A percentile compares a stretch with the other conserved stretches of the same genome.
Conservation (phyloP, 2,797 vertebrate species). For the Hemitrygon akajei region DNA sequence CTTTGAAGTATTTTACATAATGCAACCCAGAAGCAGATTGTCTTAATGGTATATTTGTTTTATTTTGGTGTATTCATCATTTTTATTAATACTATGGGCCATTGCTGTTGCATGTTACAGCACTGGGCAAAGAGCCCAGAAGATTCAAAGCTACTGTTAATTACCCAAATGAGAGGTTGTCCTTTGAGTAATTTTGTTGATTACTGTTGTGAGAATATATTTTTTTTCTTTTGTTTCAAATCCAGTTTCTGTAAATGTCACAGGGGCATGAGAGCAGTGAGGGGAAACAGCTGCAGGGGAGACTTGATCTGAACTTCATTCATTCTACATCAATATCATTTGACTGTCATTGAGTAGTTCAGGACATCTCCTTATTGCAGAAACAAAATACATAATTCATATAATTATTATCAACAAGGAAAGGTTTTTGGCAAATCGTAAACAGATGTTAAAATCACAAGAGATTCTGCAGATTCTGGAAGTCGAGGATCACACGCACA, state of each 20-base stretch:
- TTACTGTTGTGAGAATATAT: background rate
- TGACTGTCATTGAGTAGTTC: background rate
- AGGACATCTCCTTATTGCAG: background rate
- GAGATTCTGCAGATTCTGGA: too few species aligned
- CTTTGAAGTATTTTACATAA: background rate
- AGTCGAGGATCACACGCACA: too few species aligned
- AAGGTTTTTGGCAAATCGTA: background rate
- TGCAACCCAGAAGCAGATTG: background rate
- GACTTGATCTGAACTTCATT: slow-evolving; percentile 1
- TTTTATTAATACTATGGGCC: background rate
- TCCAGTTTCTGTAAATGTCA: slow-evolving; percentile 21
- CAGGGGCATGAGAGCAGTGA: slow-evolving; percentile 18
- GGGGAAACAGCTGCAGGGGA: background rate
- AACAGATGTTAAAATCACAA: background rate
- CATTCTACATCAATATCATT: slow-evolving; percentile 9
- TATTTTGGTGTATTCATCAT: background rate
- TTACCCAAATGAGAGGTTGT: background rate
- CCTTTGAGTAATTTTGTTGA: background rate
- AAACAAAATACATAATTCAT: background rate
- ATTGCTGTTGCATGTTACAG: background rate
- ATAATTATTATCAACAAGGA: slow-evolving; percentile 14
- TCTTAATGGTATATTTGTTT: background rate
- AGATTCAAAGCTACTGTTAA: background rate
- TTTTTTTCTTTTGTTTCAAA: slow-evolving; percentile 3
- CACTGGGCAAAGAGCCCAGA: background rate